Base-by-base conservation (phyloP, 2,797 vertebrate species). In the Discoglossus pictus region DNA sequence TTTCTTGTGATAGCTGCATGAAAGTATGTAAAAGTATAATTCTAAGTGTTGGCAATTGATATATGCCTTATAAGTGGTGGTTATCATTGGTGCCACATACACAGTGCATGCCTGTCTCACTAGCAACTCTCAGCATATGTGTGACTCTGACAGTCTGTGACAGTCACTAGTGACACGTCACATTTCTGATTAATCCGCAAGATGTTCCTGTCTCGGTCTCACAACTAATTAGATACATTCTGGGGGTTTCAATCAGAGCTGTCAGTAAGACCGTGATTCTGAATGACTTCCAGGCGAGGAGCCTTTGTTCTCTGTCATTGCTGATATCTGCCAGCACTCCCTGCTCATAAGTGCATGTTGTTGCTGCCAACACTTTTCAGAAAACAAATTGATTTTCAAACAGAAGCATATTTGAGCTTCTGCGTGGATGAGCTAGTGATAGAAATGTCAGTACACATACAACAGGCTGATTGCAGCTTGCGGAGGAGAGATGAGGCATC, bases 271-370 rank as follows among this genome's bases (percentile, higher is more conserved):
- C 60, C 13, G 24, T 23, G 44, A 11, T 24, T 64, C 61, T 63
- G 53, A 64, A 61, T 51, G 24, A 25, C 43, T 71, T 71, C 68
- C 68, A 71, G 36, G 44, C 36, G 7, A 64, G 21, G 68, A 58
- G 50, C 38, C 52, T 71, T 71, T 58, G 61, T 71, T 71, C 68
- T 64, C 52, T 64, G 68, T 71, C 60, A 64, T 24, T 63, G 25
- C 60, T 65, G 68, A 71, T 52, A 65, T 27, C 17, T 71, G 61
- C 61, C 68, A 71, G 61, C 58, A 52, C 61, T 71, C 54, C 31
- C 34, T 55, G 35, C 51, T 58, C 43, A 42, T 51, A 70, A 48
- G 36, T 25, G 38, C 23, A 15, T 38, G 35, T 31, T 51, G 12
- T 9, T 24, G 24, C 25, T 71, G 68, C 60, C 68, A 71, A 71